These are phyloP conservation scores for Epistrophella euchroma DNA, from an alignment of 2,888 invertebrate species.

Conservation along the genomic window DNA sequence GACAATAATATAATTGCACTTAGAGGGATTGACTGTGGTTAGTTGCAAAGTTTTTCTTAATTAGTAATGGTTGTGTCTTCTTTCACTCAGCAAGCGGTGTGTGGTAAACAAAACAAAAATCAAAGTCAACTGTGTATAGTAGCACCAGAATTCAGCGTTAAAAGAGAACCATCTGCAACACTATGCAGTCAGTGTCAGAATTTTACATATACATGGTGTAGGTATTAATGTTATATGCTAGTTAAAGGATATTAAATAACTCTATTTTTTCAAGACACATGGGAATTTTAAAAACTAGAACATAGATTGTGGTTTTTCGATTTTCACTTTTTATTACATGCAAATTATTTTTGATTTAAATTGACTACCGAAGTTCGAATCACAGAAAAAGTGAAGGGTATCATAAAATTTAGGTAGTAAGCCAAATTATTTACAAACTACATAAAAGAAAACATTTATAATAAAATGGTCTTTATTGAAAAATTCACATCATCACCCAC, in stretches of 20 bases:
- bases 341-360: not conserved
- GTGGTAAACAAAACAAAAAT: conserved; percentile 66
- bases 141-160: conserved; percentile 3
- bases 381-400: not conserved
- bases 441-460: not conserved
- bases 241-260: conserved; percentile 36
- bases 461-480: conserved; percentile 10
- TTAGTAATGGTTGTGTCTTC: conserved; percentile 27
- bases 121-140: conserved; percentile 17
- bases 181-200: conserved; percentile 39
- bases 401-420: not conserved
- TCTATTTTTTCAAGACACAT: not conserved
- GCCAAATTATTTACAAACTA: not conserved
- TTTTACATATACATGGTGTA: conserved; percentile 5
- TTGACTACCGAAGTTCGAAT: not conserved
- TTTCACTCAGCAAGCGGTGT: conserved; percentile 47
- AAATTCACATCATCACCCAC: conserved; percentile 47
- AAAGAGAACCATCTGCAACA: conserved; percentile 21
- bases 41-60: conserved; percentile 40
- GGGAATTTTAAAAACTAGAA: conserved; percentile 2
- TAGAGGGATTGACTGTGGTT: conserved; percentile 68
- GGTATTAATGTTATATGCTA: conserved; percentile 21
- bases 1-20: conserved; percentile 68
- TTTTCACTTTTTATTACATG: not conserved
- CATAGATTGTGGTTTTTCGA: not conserved